Percentiles rank a stretch among this genome's conserved stretches.
Conservation (phyloP, 2,888 invertebrate genomes). For the Quadriops clusia region DNA sequence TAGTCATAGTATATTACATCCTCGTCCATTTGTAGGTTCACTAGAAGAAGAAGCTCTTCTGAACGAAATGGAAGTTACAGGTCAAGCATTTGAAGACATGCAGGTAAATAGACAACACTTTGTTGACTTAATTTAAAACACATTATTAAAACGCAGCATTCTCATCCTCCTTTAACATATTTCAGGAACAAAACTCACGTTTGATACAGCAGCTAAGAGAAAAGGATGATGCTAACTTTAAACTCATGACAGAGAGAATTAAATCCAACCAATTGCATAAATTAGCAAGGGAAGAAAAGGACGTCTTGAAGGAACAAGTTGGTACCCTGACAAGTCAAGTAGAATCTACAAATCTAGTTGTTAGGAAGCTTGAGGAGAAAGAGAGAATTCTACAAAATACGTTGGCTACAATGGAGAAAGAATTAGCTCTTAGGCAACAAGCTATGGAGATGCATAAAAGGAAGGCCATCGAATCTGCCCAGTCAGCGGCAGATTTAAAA, state of each 20-base stretch:
- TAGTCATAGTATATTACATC: slow-evolving; percentile 36
- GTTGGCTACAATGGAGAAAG: slow-evolving; percentile 87
- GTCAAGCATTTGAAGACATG: slow-evolving; percentile 98
- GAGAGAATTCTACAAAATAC: slow-evolving; percentile 87
- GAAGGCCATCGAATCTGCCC: slow-evolving; percentile 94
- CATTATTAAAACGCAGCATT: background rate
- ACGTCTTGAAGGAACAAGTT: slow-evolving; percentile 82
- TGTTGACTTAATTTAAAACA: background rate
- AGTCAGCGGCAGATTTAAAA: slow-evolving; percentile 93
- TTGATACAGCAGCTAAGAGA: slow-evolving; percentile 90
- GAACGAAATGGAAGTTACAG: slow-evolving; percentile 98
- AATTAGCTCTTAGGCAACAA: slow-evolving; percentile 82
- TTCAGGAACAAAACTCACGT: slow-evolving; percentile 79
- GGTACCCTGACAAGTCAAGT: slow-evolving; percentile 43
- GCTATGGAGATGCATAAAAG: slow-evolving; percentile 97
- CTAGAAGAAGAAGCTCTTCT: slow-evolving; percentile 91
- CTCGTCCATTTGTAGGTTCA: slow-evolving; percentile 60
- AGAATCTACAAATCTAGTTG: slow-evolving; percentile 88
- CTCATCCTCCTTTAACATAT: slow-evolving; percentile 2
- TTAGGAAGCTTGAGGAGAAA: slow-evolving; percentile 90
- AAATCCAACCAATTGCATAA: slow-evolving; percentile 94
- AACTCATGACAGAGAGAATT: slow-evolving; percentile 94
- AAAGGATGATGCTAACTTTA: slow-evolving; percentile 97
- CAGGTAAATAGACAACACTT: slow-evolving; percentile 39
- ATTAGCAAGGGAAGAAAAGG: slow-evolving; percentile 86